These are phyloP conservation scores for Bombycilla garrulus DNA, from an alignment of 2,113 vertebrate species.

Conservation along the genomic window DNA sequence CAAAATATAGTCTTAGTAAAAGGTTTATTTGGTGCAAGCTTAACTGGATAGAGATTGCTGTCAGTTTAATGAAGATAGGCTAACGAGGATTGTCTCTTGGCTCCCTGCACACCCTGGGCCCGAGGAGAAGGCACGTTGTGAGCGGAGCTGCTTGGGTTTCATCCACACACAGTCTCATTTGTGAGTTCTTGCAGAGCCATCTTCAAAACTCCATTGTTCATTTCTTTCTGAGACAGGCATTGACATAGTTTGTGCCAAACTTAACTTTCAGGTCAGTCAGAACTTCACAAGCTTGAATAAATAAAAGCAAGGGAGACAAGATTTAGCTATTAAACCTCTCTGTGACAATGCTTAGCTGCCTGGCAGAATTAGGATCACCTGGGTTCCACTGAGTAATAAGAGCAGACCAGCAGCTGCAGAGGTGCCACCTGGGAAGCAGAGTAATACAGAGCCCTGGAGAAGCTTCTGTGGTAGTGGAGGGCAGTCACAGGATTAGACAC, in stretches of 20 bases:
- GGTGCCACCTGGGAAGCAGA: not conserved
- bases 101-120: not conserved
- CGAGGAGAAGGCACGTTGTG: rapidly evolving
- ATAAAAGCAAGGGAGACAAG: not conserved
- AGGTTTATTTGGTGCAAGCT: not conserved
- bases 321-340: slow-evolving; percentile 17
- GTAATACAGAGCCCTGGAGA: not conserved
- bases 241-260: not conserved
- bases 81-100: not conserved
- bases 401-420: not conserved
- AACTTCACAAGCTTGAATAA: not conserved
- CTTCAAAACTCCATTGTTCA: not conserved
- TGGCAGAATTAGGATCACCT: not conserved
- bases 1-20: not conserved
- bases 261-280: not conserved
- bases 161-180: not conserved
- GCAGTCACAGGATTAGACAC: not conserved
- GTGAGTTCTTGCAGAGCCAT: not conserved
- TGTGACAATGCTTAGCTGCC: not conserved
- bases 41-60: not conserved
- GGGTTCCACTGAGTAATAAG: not conserved
- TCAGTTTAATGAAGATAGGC: not conserved
- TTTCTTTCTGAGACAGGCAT: not conserved
- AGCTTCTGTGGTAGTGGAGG: not conserved
- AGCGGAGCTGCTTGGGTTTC: not conserved